Percentiles rank a stretch among this genome's conserved stretches.
phyloP scores from a whole-genome alignment of 2,888 invertebrate species.

The Melinaea marsaeus region DNA sequence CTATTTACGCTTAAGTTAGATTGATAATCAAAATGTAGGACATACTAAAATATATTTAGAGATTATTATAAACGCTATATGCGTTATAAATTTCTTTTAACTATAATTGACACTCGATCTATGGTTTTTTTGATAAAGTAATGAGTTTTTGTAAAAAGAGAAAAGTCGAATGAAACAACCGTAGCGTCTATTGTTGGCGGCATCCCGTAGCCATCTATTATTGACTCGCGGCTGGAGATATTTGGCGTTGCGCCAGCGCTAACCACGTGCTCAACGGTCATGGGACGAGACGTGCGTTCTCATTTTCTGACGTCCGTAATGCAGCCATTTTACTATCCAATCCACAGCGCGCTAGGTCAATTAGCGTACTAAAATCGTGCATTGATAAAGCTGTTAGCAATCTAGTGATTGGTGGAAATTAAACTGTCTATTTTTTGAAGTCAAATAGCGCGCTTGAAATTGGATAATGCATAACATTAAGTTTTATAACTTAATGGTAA shows the following conservation, averaged over 20 bases:
- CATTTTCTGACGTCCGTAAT: constrained; percentile 44
- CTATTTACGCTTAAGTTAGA: constrained; percentile 24
- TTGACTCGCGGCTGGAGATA: constrained; percentile 77
- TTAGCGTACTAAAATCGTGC: background rate
- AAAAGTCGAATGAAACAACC: constrained; percentile 22
- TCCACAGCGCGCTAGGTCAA: background rate
- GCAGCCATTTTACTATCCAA: constrained; percentile 32
- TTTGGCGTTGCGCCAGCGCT: constrained; percentile 71
- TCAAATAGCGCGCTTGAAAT: no score
- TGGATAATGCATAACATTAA: background rate
- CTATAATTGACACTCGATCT: no score
- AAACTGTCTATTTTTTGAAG: no score
- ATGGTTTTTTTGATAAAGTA: background rate
- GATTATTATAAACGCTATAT: background rate
- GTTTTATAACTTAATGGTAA: background rate
- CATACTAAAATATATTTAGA: constrained; percentile 3
- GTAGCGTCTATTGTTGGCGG: constrained; percentile 76
- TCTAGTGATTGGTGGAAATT: no score
- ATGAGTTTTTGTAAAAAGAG: constrained; percentile 5
- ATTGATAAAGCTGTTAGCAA: no score
- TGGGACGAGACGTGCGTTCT: constrained; percentile 61
- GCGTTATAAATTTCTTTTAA: no score
- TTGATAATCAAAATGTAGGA: constrained; percentile 24
- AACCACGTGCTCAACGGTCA: constrained; percentile 73
- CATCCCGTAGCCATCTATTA: constrained; percentile 76